Evolutionary conservation across 1,140 invertebrate genomes (phyloP), one percentile per base, ranked within the genome.

Genomic region (Hesperophylax magnus): DNA sequence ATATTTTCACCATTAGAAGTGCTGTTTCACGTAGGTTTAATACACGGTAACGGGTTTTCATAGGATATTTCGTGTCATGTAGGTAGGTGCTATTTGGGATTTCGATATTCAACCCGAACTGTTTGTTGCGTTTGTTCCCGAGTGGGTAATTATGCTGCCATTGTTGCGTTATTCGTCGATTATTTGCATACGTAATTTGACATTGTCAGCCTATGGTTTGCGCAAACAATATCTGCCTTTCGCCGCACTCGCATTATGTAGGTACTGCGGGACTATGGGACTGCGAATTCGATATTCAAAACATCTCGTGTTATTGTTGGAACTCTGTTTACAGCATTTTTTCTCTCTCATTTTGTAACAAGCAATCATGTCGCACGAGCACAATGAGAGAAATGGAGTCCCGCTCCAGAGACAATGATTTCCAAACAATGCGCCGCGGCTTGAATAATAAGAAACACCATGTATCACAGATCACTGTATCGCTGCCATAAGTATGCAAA

Each of bases 141-240:
- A 61, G 58, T 17, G 39, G 67, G 80, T 78, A 78, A 82, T 82
- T 82, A 82, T 56, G 65, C 24, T n/a, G n/a, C 52, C 76, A 78
- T 78, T 82, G 76, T 78, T 81, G 72, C 20, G 76, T 54, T 74
- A 77, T 31, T 22, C 69, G 78, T 82, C 76, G 60, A 74, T 82
- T 81, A 81, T 81, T 82, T 82, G 80, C 80, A 82, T 82, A 78
- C 71, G 69, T 82, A 82, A 82, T 82, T 82, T 82, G 67, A 56
- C 80, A 82, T 82, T 82, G 80, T 82, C 80, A 60, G 54, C 18
- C 39, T 47, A 47, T 53, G 72, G 34, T 76, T 80, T 65, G 72
- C 61, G 54, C 80, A 78, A 78, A 82, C 80, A 78, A 82, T 81
- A 78, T 71, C 39, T 81, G 20, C 61, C 61, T 76, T 56, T 77